phyloP scores from a whole-genome alignment of 92 coral and sea anemone genomes.

The Plumapathes pennacea region DNA sequence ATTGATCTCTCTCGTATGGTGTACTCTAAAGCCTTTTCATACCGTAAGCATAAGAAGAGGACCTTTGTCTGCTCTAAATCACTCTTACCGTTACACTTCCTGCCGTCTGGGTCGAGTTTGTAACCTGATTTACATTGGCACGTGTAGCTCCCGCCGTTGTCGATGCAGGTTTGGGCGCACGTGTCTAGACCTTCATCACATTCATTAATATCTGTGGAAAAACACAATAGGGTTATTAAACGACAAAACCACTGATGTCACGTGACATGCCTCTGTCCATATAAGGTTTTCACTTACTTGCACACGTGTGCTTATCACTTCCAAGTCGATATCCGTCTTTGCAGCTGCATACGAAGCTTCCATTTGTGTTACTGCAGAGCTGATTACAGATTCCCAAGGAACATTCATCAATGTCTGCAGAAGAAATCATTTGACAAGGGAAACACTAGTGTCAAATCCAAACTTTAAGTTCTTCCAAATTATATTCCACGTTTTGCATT shows the following conservation, averaged over 20 bases:
- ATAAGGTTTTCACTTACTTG: constrained; percentile 22
- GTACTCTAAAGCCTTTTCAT: too few relatives aligned
- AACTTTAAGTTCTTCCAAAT: neutral
- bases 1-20: too few relatives aligned
- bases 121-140: constrained; percentile 41
- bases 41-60: too few relatives aligned
- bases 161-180: constrained; percentile 46
- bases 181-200: constrained; percentile 7
- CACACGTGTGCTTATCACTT: constrained; percentile 34
- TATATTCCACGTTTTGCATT: neutral
- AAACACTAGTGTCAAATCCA: neutral
- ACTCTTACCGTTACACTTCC: constrained; percentile 35
- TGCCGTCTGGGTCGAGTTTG: constrained; percentile 24
- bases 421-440: neutral
- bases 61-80: too few relatives aligned
- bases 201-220: constrained; percentile 37
- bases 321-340: constrained; percentile 55
- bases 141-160: constrained; percentile 32
- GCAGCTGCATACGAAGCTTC: constrained; percentile 67
- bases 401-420: constrained; percentile 71
- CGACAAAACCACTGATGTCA: neutral
- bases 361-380: constrained; percentile 61
- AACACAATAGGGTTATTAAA: neutral
- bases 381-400: constrained; percentile 39
- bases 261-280: neutral